Evolutionary conservation across 37 sponge, comb jelly and placozoan genomes (phyloP), one percentile per base, ranked within the genome.

Genomic region (Amphimedon queenslandica): DNA sequence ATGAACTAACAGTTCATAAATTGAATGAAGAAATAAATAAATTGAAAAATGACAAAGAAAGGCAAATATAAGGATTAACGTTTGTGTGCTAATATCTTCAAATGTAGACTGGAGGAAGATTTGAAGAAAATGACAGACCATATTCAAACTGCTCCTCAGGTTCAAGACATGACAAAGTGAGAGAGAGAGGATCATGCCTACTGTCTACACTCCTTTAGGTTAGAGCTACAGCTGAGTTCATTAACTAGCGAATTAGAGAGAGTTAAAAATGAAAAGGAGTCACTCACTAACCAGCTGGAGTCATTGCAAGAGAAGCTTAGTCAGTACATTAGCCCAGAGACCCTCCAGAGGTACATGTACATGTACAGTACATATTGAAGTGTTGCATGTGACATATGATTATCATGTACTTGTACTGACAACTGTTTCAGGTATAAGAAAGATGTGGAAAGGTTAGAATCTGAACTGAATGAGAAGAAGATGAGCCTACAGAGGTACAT

Each of bases 401-500:
- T 4, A 37, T 66, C 30, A 24, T 42, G 13, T 73, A 18, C 61
- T 1, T 57, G 30, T 32, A 18, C 36, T n/a, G 57, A 34, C 33
- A 1, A 18, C 42, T 51, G 8, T 37, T 21, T 18, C 21, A 84
- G 84, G 53, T 76, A 34, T 29, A 77, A 77, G 33, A 71, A 32
- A 8, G 77, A 70, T 24, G 47, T 41, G 31, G 40, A 27, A 0
- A 36, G 78, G 28, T 51, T 81, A 16, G 51, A 58, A 27, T 47
- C 8, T 20, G 88, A 87, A 20, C 57, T 87, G 70, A 42, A 42
- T 24, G 77, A 87, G 40, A 27, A 55, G 31, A 87, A 72, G 63
- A 40, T 37, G 1, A 10, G 56, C 29, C 40, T 77, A 27, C 41
- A 37, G 18, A 66, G 77, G 88, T 87, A 43, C 55, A 81, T 40